A percentile compares a stretch with the other conserved stretches of the same genome.
phyloP scores from a whole-genome alignment of 2,113 vertebrate genomes.

The Centropristis striata region DNA sequence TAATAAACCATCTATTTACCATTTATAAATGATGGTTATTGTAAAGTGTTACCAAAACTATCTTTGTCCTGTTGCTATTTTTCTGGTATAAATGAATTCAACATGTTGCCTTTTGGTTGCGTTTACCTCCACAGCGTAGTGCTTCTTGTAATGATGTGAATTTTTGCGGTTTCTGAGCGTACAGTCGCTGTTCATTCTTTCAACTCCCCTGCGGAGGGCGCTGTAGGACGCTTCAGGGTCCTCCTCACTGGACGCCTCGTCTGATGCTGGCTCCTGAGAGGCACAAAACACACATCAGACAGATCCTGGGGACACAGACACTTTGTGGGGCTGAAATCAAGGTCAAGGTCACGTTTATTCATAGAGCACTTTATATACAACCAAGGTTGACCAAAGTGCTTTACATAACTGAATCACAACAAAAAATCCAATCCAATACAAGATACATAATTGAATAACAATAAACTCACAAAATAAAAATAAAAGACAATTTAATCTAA shows the following conservation, averaged over 20 bases:
- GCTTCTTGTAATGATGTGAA: constrained; percentile 94
- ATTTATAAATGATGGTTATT: no score
- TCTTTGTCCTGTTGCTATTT: not conserved
- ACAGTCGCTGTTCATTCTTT: constrained; percentile 89
- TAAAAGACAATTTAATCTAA: no score
- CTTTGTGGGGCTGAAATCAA: not conserved
- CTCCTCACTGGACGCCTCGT: constrained; percentile 98
- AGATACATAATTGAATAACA: no score
- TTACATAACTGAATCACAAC: no score
- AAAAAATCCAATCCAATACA: no score
- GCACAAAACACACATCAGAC: constrained; percentile 13
- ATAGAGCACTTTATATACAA: no score
- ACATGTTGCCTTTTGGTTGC: not conserved
- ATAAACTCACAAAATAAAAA: no score
- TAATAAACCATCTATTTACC: no score
- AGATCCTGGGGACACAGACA: not conserved
- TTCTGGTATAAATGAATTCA: not conserved
- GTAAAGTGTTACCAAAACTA: no score
- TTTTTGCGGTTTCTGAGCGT: constrained; percentile 90
- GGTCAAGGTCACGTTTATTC: no score
- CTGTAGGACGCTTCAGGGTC: constrained; percentile 91
- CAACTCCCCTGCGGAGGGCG: constrained; percentile 82
- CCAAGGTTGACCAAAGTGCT: no score
- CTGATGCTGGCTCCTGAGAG: constrained; percentile 89
- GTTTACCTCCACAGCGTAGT: constrained; percentile 91